Conservation (phyloP, 1,140 invertebrate species). For the Lucilia sericata region DNA sequence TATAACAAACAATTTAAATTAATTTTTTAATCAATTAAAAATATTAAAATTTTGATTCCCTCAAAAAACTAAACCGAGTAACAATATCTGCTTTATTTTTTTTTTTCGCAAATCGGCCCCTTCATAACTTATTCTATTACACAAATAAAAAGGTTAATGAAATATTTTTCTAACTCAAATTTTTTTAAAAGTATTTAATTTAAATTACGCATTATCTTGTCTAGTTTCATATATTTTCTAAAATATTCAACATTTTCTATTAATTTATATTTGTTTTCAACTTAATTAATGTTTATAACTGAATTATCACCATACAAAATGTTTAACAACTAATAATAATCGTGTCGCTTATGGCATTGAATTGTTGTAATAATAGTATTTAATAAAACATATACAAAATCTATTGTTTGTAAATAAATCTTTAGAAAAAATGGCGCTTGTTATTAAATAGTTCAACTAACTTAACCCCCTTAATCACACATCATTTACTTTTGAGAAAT, state of each 20-base stretch:
- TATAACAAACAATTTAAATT: too few species aligned
- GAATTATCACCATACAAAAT: neutral
- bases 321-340: neutral
- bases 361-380: neutral
- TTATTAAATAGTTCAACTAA: neutral
- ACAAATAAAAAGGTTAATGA: too few species aligned
- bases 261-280: neutral
- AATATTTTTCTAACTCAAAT: too few species aligned
- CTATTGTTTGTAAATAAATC: neutral
- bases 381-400: neutral
- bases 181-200: too few species aligned
- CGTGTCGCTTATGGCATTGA: neutral
- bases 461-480: neutral
- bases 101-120: neutral
- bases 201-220: slow-evolving; percentile 1
- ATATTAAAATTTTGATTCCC: too few species aligned
- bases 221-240: neutral
- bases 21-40: too few species aligned
- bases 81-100: neutral
- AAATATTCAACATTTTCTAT: too few species aligned
- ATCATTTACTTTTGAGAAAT: too few species aligned
- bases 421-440: neutral
- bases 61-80: too few species aligned
- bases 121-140: too few species aligned
- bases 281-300: neutral